Percentiles rank a stretch among this genome's conserved stretches.
These are phyloP conservation scores for Drosophila mimica DNA, from an alignment of 2,888 invertebrate species.

Conservation along the genomic window DNA sequence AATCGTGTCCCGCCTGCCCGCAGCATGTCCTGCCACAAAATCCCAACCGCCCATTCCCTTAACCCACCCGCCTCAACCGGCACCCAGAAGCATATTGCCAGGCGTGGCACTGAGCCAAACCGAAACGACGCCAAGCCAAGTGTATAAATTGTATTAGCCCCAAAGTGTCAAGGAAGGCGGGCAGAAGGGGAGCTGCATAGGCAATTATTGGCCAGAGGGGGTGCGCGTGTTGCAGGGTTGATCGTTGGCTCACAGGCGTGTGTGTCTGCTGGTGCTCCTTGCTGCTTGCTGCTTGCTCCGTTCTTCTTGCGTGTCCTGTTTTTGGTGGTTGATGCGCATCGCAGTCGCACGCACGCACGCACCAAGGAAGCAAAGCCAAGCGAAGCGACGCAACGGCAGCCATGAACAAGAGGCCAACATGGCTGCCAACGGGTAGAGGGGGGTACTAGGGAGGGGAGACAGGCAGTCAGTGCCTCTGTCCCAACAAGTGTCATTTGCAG, in stretches of 20 bases:
- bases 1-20: slow-evolving; percentile 57
- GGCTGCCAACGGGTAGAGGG: slow-evolving; percentile 56
- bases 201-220: slow-evolving; percentile 51
- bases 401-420: slow-evolving; percentile 56
- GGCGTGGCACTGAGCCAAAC: slow-evolving; percentile 74
- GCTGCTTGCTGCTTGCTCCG: neutral
- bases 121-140: slow-evolving; percentile 78
- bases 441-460: neutral
- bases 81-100: slow-evolving; percentile 16
- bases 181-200: slow-evolving; percentile 41
- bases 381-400: slow-evolving; percentile 21
- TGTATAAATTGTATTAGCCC: slow-evolving; percentile 81
- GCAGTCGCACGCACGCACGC: slow-evolving; percentile 59
- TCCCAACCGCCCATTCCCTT: slow-evolving; percentile 8
- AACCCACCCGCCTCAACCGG: neutral
- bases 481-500: slow-evolving; percentile 82
- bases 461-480: slow-evolving; percentile 23
- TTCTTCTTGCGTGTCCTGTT: neutral
- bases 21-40: slow-evolving; percentile 31
- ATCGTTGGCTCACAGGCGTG: slow-evolving; percentile 16
- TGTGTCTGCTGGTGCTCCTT: slow-evolving; percentile 11
- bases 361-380: slow-evolving; percentile 23
- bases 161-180: slow-evolving; percentile 71
- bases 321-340: slow-evolving; percentile 72
- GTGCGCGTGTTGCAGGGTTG: neutral